Base-by-base conservation (phyloP, 37 sponge, comb jelly and placozoan species). In the Eunapius fragilis region DNA sequence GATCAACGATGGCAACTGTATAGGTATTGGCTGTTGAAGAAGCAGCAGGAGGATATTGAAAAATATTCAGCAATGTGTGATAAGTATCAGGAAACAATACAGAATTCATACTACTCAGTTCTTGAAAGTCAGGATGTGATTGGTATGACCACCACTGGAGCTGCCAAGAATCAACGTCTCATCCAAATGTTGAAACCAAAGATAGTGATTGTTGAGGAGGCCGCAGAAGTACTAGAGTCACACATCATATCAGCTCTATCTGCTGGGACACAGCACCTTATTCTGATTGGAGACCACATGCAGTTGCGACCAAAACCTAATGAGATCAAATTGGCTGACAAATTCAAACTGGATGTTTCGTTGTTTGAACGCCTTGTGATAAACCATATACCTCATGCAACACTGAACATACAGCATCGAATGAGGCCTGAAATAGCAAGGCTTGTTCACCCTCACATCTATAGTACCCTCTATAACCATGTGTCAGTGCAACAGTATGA, bases 271-370 rank as follows among this genome's bases (percentile, higher is more conserved):
- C 88, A 98, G 86, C 95, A 96, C 31, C 91, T 98, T 19, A 94
- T 98, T 75, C 91, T 98, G 25, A 96, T 98, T 58, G 98, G 98
- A 78, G 98, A 98, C 74, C 98, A 98, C 88, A 87, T 94, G 68
- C 98, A 98, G 77, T 89, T 98, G 23, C 82, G 96, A 67, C 98
- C 98, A 12, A 90, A 92, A 49, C 88, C 88, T 13, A 92, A 96
- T 58, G 89, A 85, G 26, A 94, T 92, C 85, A 76, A 90, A 0
- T 79, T 98, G 36, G 90, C 87, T 25, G 85, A 88, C 48, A 79
- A 98, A 13, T 92, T 80, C 84, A 88, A 98, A 26, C 72, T 98
- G 26, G 91, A 94, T 30, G 85, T 96, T 31, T 96, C 96, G 24
- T 85, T 98, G 75, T 94, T 98, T 89, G 96, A 98, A 74, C 70